Percentiles rank a stretch among this genome's conserved stretches.
These are phyloP conservation scores for Villa cingulata DNA, from an alignment of 2,888 invertebrate species.

Conservation along the genomic window DNA sequence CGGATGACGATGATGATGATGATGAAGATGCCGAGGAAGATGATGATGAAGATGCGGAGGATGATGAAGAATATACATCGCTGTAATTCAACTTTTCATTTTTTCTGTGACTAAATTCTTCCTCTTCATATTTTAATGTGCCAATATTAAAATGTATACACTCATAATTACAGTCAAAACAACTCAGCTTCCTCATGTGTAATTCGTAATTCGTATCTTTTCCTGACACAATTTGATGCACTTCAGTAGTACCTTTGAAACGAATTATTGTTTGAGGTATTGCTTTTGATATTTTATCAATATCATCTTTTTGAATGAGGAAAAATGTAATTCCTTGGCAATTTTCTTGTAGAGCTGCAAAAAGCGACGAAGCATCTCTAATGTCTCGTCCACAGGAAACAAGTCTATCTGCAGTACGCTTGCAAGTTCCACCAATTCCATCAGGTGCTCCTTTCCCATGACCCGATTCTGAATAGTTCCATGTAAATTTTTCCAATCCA, in stretches of 20 bases:
- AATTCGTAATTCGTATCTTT: not conserved
- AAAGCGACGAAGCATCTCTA: not conserved
- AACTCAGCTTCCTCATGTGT: not conserved
- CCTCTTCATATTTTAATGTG: not conserved
- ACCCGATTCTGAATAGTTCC: conserved; percentile 3
- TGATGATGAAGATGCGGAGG: too few relatives aligned
- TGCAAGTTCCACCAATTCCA: conserved; percentile 5
- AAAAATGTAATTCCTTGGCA: not conserved
- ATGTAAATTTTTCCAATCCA: not conserved
- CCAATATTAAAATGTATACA: not conserved
- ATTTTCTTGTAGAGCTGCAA: not conserved
- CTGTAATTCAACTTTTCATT: too few relatives aligned
- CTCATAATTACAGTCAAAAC: not conserved
- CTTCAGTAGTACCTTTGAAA: too few relatives aligned
- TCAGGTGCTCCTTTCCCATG: conserved; percentile 6
- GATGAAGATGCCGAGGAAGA: too few relatives aligned
- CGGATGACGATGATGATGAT: too few relatives aligned
- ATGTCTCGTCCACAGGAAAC: not conserved
- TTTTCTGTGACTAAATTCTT: too few relatives aligned
- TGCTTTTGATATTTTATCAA: not conserved
- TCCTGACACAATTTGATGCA: too few relatives aligned
- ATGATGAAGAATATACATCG: too few relatives aligned
- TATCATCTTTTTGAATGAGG: not conserved
- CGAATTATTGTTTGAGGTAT: not conserved
- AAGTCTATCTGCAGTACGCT: not conserved